Evolutionary conservation across 1,140 invertebrate species (phyloP), one percentile per base, ranked within the genome.

Genomic region (Brachionus koreanus): DNA sequence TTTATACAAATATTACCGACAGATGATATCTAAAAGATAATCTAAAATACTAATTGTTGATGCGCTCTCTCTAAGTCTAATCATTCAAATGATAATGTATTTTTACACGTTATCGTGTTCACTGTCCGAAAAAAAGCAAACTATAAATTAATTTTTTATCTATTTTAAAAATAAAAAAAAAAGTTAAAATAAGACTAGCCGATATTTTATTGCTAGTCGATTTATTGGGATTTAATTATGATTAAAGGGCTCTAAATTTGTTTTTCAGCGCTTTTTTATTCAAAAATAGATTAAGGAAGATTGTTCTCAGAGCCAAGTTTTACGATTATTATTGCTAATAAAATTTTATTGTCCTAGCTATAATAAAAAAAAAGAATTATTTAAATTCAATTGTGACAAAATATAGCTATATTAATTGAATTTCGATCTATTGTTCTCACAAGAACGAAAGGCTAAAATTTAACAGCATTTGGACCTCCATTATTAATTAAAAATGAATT

Each of bases 401-500:
- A 57, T 16, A 52, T 19, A 16, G 46, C 46, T 52, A 6, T 52
- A 16, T 19, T 19, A 57, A 57, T 57, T 23, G 49, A 57, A 57
- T 57, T 6, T 57, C 49, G 49, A 42, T 42, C 39, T 42, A 42
- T 57, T 57, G 49, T 57, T 57, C 16, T 57, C 49, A 7, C n/a
- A 23, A 29, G 29, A 57, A 57, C 49, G n/a, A 57, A 57, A 57
- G 49, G 49, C 49, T 23, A 57, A 57, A 13, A 57, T 57, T 57
- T 19, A 57, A 57, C 49, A 57, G 49, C 49, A 57, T 57, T 57
- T 57, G 19, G 49, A 57, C n/a, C 49, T 57, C 49, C 6, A 57
- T 57, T 57, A 57, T 57, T 57, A 57, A 57, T 57, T 57, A 57
- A 57, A 57, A 57, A 57, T 57, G 49, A 57, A 57, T 57, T 57